Evolutionary conservation across 2,113 vertebrate species (phyloP).

Genomic region (Peromyscus polionotus): DNA sequence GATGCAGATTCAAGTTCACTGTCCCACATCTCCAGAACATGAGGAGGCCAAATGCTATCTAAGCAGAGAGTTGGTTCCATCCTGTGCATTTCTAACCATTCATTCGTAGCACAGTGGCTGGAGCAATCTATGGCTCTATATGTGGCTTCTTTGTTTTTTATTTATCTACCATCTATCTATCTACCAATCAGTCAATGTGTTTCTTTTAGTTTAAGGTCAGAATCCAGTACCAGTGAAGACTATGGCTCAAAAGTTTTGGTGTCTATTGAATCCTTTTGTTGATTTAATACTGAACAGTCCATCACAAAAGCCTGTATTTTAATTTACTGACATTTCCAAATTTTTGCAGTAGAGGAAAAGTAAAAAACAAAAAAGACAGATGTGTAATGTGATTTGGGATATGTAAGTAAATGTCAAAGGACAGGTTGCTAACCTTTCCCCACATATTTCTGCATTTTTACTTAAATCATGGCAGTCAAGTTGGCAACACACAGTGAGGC

Average conservation of each 20-base stretch:
- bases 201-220: background rate
- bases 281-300: background rate
- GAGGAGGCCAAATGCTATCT: background rate
- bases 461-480: background rate
- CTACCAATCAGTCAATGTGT: background rate
- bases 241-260: background rate
- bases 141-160: background rate
- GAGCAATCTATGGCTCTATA: background rate
- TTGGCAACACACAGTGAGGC: background rate
- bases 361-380: background rate
- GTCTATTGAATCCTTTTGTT: background rate
- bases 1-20: background rate
- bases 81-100: background rate
- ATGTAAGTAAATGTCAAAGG: background rate
- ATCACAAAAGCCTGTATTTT: background rate
- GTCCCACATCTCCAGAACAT: background rate
- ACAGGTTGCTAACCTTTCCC: background rate
- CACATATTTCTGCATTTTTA: background rate
- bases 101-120: background rate
- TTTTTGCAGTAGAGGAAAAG: background rate
- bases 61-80: background rate
- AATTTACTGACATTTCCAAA: background rate
- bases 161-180: background rate
- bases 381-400: background rate
- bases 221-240: background rate